Evolutionary conservation across 2,113 vertebrate genomes (phyloP), one percentile per base, ranked within the genome.

Genomic region (Mesitornis unicolor): DNA sequence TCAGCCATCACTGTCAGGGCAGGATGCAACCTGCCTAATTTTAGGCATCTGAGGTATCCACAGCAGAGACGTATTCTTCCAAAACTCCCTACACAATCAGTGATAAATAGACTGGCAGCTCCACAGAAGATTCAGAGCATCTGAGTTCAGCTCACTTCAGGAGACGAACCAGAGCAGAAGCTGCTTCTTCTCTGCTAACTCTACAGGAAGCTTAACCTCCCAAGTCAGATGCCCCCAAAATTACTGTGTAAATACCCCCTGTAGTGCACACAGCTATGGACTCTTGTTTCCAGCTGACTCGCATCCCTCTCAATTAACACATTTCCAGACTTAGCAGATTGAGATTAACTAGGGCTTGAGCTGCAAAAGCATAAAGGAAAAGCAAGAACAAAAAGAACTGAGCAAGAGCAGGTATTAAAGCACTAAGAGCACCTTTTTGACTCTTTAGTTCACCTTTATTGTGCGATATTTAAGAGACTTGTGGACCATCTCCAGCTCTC

Each of bases 271-370:
- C 15, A 59, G 73, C 56, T 89, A 64, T 54, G 56, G 56, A 81
- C 81, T 95, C 50, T 81, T 50, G 70, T 63, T 89, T 93, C 33
- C 42, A 81, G 42, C 78, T 94, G 84, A 93, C 42, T 91, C 73
- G 16, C 20, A 67, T 43, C 42, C 57, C 84, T 92, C 47, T 50
- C 91, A 91, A 84, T 77, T 91, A 89, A 80, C 77, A 97, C 47
- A 79, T 79, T 87, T 54, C 9, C 60, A 73, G 53, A 63, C 3
- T 33, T n/a, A n/a, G n/a, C 38, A 93, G 83, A 74, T 12, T 57
- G 53, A 74, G 13, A 87, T 63, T 45, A 94, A 79, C 65, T 53
- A 87, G 0, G 11, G 54, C 25, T 61, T 74, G 71, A 76, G 64
- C 68, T 86, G 79, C 38, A 88, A 86, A 92, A 83, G 42, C 78